Evolutionary conservation across 2,888 invertebrate species (phyloP).

Genomic region (Eulithis prunata): DNA sequence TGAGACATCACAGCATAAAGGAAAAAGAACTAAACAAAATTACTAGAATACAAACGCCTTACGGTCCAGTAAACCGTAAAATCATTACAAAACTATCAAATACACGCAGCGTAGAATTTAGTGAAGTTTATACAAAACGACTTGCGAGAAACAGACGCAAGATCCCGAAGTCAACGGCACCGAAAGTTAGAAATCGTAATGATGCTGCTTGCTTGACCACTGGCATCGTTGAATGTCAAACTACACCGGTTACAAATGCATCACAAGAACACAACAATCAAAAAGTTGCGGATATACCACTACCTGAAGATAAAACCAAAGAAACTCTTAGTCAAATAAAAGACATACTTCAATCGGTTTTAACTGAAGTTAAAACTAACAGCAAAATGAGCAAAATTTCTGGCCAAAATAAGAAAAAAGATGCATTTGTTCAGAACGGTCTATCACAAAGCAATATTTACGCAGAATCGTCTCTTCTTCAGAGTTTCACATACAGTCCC

Average conservation of each 20-base stretch:
- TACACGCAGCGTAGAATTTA: conserved; percentile 57
- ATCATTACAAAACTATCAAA: conserved; percentile 45
- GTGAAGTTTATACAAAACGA: conserved; percentile 55
- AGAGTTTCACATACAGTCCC: conserved; percentile 65
- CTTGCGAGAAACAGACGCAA: conserved; percentile 12
- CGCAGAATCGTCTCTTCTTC: conserved; percentile 57
- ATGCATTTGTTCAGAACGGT: conserved; percentile 66
- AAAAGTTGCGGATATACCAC: conserved; percentile 21
- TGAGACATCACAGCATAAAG: conserved; percentile 28
- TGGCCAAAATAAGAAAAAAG: conserved; percentile 55
- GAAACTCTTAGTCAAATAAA: conserved; percentile 71
- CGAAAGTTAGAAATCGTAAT: conserved; percentile 41
- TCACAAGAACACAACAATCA: conserved; percentile 10
- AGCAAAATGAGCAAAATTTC: conserved; percentile 47
- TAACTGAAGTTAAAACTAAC: conserved; percentile 70
- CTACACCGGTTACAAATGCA: conserved; percentile 39
- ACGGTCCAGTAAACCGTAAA: conserved; percentile 32
- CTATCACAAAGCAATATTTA: conserved; percentile 56
- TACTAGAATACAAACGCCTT: conserved; percentile 30
- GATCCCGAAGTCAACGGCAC: conserved; percentile 27
- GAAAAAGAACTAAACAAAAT: conserved; percentile 34
- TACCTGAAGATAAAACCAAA: conserved; percentile 60
- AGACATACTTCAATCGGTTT: conserved; percentile 67
- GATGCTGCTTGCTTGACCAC: conserved; percentile 56
- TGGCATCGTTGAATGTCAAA: conserved; percentile 55